Evolutionary conservation across 2,888 invertebrate genomes (phyloP).

Genomic region (Tachina lurida): DNA sequence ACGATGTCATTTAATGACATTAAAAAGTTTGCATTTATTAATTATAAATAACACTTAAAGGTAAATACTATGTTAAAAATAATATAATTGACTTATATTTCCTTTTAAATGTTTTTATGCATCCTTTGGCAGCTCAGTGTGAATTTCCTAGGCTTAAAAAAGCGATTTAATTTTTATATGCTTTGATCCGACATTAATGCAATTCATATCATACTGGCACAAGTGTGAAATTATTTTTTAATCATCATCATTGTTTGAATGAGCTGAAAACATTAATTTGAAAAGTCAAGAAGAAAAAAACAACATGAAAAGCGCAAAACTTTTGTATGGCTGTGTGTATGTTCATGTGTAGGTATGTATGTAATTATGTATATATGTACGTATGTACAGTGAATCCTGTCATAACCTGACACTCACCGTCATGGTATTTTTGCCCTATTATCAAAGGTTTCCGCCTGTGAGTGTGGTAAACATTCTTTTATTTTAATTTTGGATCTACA

Average conservation of each 20-base stretch:
- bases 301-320: not conserved
- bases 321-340: too few relatives aligned
- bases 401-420: too few relatives aligned
- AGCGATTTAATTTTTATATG: not conserved
- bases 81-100: conserved; percentile 16
- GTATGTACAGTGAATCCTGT: too few relatives aligned
- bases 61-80: not conserved
- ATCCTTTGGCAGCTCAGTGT: conserved; percentile 36
- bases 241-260: conserved; percentile 32
- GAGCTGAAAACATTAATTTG: conserved; percentile 20
- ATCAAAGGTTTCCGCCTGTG: too few relatives aligned
- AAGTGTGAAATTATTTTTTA: conserved; percentile 14
- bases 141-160: conserved; percentile 23
- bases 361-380: too few relatives aligned
- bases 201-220: conserved; percentile 2
- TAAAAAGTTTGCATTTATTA: not conserved
- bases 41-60: not conserved
- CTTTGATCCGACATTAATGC: not conserved
- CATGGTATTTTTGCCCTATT: too few relatives aligned
- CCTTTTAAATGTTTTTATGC: conserved; percentile 19
- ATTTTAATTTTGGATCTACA: too few relatives aligned
- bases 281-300: conserved; percentile 14
- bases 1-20: not conserved
- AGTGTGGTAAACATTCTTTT: too few relatives aligned
- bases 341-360: too few relatives aligned